Evolutionary conservation across 2,888 invertebrate genomes (phyloP).

Genomic region (Uropetala carovei): DNA sequence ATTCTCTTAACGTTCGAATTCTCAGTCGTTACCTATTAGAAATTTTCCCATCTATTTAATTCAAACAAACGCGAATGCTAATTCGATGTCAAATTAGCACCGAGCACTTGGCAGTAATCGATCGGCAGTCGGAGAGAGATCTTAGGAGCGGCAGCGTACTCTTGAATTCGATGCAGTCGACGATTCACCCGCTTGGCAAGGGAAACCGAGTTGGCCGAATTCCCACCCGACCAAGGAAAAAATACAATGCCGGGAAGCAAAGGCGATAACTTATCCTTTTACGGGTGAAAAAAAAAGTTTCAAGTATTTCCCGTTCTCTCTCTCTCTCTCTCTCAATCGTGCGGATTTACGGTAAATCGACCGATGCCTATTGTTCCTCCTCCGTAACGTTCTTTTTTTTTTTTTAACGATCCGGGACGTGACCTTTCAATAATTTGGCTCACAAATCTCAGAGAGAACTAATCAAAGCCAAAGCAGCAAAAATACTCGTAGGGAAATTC

Average conservation of each 20-base stretch:
- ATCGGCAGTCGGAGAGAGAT: background rate
- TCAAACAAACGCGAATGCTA: too few relatives aligned
- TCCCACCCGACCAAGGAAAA: background rate
- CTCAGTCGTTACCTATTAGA: too few relatives aligned
- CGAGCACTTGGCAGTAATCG: background rate
- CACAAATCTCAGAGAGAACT: background rate
- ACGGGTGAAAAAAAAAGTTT: background rate
- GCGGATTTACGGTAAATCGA: background rate
- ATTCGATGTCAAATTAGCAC: too few relatives aligned
- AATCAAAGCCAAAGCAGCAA: background rate
- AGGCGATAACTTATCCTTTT: background rate
- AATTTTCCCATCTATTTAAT: too few relatives aligned
- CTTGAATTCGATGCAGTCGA: background rate
- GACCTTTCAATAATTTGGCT: background rate
- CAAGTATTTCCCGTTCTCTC: background rate
- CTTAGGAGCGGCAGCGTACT: background rate
- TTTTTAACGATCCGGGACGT: background rate
- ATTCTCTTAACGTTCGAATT: too few relatives aligned
- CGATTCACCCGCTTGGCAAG: conserved; percentile 2
- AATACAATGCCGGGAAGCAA: background rate
- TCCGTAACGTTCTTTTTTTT: background rate
- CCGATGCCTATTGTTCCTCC: background rate
- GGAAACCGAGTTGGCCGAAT: background rate
- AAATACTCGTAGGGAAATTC: background rate
- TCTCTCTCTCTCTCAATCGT: background rate